Conservation (phyloP, 2,113 vertebrate species). For the Cyanocitta stelleri region DNA sequence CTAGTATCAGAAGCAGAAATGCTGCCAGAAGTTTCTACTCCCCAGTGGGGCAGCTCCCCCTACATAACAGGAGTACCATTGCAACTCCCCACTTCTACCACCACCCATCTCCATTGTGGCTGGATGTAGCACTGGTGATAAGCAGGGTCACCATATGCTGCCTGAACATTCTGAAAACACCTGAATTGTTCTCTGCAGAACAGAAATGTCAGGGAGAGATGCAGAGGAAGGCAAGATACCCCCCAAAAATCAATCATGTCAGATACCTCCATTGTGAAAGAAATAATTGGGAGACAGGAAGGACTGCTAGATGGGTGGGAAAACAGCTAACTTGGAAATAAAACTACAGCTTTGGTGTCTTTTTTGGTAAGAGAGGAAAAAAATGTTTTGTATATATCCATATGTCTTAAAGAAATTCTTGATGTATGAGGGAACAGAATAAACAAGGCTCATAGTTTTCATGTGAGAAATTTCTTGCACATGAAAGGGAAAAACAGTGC, state of each 20-base stretch:
- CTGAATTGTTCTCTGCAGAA: background rate
- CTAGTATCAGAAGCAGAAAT: background rate
- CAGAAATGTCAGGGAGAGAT: background rate
- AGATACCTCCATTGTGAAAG: background rate
- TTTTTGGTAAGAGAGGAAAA: background rate
- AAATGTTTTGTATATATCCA: background rate
- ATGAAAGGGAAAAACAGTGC: background rate
- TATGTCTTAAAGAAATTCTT: background rate
- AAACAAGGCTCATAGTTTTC: background rate
- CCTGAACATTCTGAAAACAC: background rate
- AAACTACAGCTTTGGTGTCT: background rate
- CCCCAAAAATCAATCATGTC: background rate
- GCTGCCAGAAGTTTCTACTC: background rate
- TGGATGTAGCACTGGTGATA: background rate
- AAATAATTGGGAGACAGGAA: background rate
- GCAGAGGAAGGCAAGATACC: background rate
- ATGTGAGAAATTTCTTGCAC: background rate
- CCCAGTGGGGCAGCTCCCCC: background rate
- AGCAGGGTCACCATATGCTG: background rate
- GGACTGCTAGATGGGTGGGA: background rate
- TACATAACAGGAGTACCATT: background rate
- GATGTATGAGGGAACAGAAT: background rate
- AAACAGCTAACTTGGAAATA: background rate
- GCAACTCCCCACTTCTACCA: background rate
- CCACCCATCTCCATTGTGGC: accelerated